These are phyloP conservation scores for Thyatira batis DNA, from an alignment of 2,888 invertebrate species.

Conservation along the genomic window DNA sequence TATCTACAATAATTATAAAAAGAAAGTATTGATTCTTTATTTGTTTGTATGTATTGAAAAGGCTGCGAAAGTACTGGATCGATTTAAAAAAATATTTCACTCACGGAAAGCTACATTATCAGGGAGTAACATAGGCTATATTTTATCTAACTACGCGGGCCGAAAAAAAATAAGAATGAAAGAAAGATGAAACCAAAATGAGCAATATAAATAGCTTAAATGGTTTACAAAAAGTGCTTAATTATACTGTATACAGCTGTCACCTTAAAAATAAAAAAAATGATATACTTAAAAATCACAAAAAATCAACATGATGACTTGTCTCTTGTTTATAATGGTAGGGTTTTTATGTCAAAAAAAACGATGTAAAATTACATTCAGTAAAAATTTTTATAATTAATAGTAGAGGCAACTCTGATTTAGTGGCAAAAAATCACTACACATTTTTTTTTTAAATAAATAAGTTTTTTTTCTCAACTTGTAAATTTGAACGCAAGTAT, in stretches of 20 bases:
- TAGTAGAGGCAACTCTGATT: too few species aligned
- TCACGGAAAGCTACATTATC: too few species aligned
- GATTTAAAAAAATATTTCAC: too few species aligned
- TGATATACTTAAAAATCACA: slow-evolving; percentile 24
- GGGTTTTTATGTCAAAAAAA: too few species aligned
- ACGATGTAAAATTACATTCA: slow-evolving; percentile 6
- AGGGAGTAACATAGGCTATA: too few species aligned
- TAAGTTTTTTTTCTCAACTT: neutral
- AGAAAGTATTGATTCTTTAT: too few species aligned
- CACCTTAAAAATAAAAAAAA: slow-evolving; percentile 17
- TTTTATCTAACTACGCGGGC: too few species aligned
- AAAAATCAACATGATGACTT: slow-evolving; percentile 9
- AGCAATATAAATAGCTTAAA: neutral
- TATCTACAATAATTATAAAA: too few species aligned
- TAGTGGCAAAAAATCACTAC: too few species aligned
- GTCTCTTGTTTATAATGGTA: too few species aligned
- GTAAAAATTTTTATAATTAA: slow-evolving; percentile 11
- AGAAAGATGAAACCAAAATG: neutral
- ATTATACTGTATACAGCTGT: slow-evolving; percentile 16
- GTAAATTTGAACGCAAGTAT: neutral
- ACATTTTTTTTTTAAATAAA: neutral
- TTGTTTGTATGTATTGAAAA: too few species aligned
- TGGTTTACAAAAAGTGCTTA: neutral
- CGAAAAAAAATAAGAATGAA: neutral
- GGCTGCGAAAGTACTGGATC: too few species aligned